These are phyloP conservation scores for Acleris emargana DNA, from an alignment of 2,888 invertebrate species.

Conservation along the genomic window DNA sequence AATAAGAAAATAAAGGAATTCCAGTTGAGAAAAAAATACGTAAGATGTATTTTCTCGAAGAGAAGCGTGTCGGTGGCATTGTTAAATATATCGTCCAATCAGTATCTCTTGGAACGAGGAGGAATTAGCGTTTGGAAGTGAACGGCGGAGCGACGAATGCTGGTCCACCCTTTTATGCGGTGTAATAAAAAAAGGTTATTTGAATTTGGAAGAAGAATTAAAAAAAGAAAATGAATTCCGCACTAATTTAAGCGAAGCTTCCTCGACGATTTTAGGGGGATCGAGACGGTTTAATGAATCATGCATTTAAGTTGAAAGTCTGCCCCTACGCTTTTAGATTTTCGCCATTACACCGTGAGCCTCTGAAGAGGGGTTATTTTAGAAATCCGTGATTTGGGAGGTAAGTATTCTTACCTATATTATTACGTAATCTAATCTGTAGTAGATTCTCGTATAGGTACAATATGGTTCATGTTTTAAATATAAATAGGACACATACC, in stretches of 20 bases:
- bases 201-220: slow-evolving; percentile 81
- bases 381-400: slow-evolving; percentile 13
- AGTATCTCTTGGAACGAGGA: slow-evolving; percentile 71
- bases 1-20: slow-evolving; percentile 76
- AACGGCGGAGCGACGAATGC: slow-evolving; percentile 66
- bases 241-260: slow-evolving; percentile 78
- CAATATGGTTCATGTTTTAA: too few relatives aligned
- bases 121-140: slow-evolving; percentile 77
- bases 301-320: slow-evolving; percentile 68
- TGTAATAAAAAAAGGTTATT: slow-evolving; percentile 78
- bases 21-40: slow-evolving; percentile 70
- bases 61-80: slow-evolving; percentile 77
- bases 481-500: too few relatives aligned
- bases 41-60: slow-evolving; percentile 77
- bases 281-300: slow-evolving; percentile 72
- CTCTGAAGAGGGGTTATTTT: slow-evolving; percentile 7
- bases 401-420: background rate
- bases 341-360: slow-evolving; percentile 13
- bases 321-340: slow-evolving; percentile 37
- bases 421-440: background rate
- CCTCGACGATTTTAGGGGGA: slow-evolving; percentile 70
- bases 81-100: slow-evolving; percentile 84
- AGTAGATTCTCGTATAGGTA: too few relatives aligned
- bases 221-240: slow-evolving; percentile 79
- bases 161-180: slow-evolving; percentile 78